Evolutionary conservation across 2,888 invertebrate genomes (phyloP).

Genomic region (Amorpha juglandis): DNA sequence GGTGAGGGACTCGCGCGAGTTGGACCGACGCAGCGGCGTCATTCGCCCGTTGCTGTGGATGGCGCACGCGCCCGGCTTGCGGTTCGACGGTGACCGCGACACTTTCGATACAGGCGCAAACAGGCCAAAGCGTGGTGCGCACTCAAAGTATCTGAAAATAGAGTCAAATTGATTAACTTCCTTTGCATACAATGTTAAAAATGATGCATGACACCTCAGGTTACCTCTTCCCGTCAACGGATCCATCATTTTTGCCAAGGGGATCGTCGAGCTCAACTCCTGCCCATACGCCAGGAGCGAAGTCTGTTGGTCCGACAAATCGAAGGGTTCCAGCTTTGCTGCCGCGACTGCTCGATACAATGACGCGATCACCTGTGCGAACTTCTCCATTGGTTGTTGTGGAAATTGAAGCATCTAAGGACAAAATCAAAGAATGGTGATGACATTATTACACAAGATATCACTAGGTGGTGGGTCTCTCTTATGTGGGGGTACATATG

Average conservation of each 20-base stretch:
- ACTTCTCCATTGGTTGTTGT: slow-evolving; percentile 85
- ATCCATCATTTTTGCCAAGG: slow-evolving; percentile 97
- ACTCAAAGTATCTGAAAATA: slow-evolving; percentile 94
- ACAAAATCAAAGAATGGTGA: background rate
- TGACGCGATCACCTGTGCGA: slow-evolving; percentile 95
- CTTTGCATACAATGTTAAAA: background rate
- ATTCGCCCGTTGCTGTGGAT: slow-evolving; percentile 86
- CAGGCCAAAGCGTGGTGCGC: slow-evolving; percentile 94
- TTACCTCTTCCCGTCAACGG: slow-evolving; percentile 95
- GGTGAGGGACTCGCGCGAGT: slow-evolving; percentile 94
- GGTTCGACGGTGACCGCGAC: slow-evolving; percentile 91
- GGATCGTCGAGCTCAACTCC: slow-evolving; percentile 98
- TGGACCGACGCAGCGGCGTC: slow-evolving; percentile 86
- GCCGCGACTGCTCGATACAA: slow-evolving; percentile 93
- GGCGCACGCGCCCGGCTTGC: slow-evolving; percentile 86
- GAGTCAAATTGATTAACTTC: slow-evolving; percentile 30
- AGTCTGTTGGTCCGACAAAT: slow-evolving; percentile 94
- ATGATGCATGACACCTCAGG: slow-evolving; percentile 17
- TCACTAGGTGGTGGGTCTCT: no score
- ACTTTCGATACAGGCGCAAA: slow-evolving; percentile 97
- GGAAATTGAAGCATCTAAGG: slow-evolving; percentile 74
- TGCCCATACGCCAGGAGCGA: slow-evolving; percentile 97
- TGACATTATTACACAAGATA: no score
- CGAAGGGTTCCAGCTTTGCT: slow-evolving; percentile 94
- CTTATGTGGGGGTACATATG: no score